A percentile compares a stretch with the other conserved stretches of the same genome.
phyloP scores from a whole-genome alignment of 2,113 vertebrate genomes.

The Sus scrofa region DNA sequence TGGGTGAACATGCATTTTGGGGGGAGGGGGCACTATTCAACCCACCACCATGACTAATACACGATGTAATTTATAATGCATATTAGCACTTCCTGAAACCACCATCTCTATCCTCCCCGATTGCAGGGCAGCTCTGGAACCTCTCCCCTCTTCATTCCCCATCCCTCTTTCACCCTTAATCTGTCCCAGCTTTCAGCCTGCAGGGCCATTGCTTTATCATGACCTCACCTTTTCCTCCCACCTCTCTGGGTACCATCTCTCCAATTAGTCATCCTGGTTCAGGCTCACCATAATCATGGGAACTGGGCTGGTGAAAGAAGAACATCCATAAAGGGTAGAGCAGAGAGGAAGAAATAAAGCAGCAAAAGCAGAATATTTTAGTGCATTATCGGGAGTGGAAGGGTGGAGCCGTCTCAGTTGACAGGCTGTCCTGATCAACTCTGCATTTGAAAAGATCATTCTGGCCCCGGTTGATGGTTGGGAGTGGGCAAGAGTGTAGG shows the following conservation, averaged over 20 bases:
- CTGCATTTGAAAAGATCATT: not conserved
- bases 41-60: not conserved
- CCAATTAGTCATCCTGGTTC: not conserved
- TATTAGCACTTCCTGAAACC: not conserved
- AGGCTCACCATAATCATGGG: not conserved
- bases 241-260: not conserved
- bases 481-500: not conserved
- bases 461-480: not conserved
- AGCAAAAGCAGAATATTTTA: not conserved
- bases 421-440: not conserved
- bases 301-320: not conserved
- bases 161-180: not conserved
- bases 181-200: not conserved
- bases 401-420: not conserved
- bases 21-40: not conserved
- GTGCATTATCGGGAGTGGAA: not conserved
- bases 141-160: not conserved
- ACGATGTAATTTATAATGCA: not conserved
- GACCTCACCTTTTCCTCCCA: not conserved
- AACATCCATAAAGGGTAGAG: not conserved
- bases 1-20: not conserved
- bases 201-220: not conserved
- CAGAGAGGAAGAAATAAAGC: not conserved
- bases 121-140: not conserved
- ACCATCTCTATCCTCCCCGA: not conserved